Evolutionary conservation across 2,888 invertebrate genomes (phyloP), one percentile per base, ranked within the genome.

Genomic region (Eurois occulta): DNA sequence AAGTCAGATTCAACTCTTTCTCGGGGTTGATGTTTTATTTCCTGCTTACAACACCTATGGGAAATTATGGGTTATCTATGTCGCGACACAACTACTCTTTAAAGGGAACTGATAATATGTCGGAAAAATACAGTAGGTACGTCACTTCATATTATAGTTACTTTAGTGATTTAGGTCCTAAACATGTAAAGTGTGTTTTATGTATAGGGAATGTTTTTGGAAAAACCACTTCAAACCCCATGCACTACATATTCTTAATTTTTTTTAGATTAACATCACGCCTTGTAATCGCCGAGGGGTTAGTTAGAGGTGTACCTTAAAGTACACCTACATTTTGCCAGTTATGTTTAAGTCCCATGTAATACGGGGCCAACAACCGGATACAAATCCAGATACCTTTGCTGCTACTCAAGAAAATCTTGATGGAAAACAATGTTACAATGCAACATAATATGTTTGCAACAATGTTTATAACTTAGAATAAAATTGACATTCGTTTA

Each of bases 31-130:
- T 10, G 70, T 72, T 76, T 77, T 73, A 77, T 77, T 85, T 73
- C n/a, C 38, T 21, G 28, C 32, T 82, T 77, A 85, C 76, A 70
- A 71, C 58, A 73, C 86, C 77, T 77, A 77, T 38, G 83, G 86
- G 83, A 85, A 85, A 82, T 77, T 35, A 73, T 77, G 60, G 52
- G 38, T 46, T 73, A 48, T 81, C 66, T 81, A 52, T 75, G 55
- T 85, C n/a, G 24, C 65, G 41, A 21, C 41, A 32, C 64, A 43
- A 60, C 32, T 74, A 55, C 18, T 68, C 52, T 60, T 41, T 41
- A 58, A 28, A 80, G 32, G 28, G 24, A 46, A 28, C n/a, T n/a
- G 52, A 28, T 35, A 16, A 32, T 8, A 18, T 71, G 2, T 18
- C 48, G 2, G 35, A 21, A 2, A 21, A 28, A 55, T 11, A 28